Evolutionary conservation across 2,888 invertebrate species (phyloP), one percentile per base, ranked within the genome.

Genomic region (Eupithecia vulgata): DNA sequence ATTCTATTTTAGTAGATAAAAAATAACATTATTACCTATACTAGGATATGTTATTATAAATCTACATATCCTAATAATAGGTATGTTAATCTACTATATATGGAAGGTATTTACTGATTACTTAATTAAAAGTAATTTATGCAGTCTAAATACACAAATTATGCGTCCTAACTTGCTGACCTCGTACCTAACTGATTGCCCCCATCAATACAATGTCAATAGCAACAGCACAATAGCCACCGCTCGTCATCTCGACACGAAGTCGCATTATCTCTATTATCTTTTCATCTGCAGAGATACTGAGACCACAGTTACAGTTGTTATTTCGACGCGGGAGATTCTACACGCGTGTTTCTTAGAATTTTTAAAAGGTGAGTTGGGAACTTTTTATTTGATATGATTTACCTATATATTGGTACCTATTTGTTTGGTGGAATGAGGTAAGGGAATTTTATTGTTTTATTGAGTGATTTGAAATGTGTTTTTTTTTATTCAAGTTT

Each of bases 181-280:
- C 17, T 7, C 45, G n/a, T 1, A 59, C 1, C 30, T 30, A 30
- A 0, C 30, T 59, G 15, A 30, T 15, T 59, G 59, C 30, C 59
- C 59, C 30, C 40, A 40, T 45, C 21, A 52, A 10, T 30, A 59
- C n/a, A 4, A 68, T 57, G 37, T 66, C 70, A 67, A 70, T 67
- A 70, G 62, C 40, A 62, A 69, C 52, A 69, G 72, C 45, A 10
- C 12, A 21, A 69, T 52, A 76, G 25, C 57, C 57, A 57, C 57
- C 57, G 57, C 57, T 57, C 68, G 71, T 67, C 37, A 65, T 71
- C 37, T 52, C 15, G 57, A 57, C 25, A 57, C 57, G 57, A 57
- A 57, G 25, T 7, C 12, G 8, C 52, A 25, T 57, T 76, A 74
- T 79, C 79, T 76, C 73, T 65, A 70, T 75, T 79, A 79, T 77